These are phyloP conservation scores for Drosophila nannoptera DNA, from an alignment of 1,140 invertebrate species.

Conservation along the genomic window DNA sequence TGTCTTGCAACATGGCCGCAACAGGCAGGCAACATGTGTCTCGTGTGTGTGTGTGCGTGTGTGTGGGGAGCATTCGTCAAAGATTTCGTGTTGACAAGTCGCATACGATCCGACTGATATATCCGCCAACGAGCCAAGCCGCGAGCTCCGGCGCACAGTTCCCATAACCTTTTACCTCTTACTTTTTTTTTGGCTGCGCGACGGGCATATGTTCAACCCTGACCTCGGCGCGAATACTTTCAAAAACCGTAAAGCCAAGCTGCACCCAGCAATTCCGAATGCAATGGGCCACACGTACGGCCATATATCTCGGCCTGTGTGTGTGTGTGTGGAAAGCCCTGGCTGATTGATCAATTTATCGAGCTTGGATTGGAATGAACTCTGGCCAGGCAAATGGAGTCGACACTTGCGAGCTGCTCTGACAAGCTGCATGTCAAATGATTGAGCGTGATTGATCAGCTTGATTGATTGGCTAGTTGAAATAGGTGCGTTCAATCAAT, in stretches of 20 bases:
- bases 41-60: slow-evolving; percentile 1
- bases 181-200: slow-evolving; percentile 3
- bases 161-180: slow-evolving; percentile 30
- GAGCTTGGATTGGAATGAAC: too few relatives aligned
- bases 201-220: slow-evolving; percentile 8
- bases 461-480: too few relatives aligned
- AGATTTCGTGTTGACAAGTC: slow-evolving; percentile 58
- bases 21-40: slow-evolving; percentile 53
- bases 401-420: too few relatives aligned
- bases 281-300: neutral
- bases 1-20: slow-evolving; percentile 44
- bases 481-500: too few relatives aligned
- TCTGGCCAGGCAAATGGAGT: too few relatives aligned
- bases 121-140: slow-evolving; percentile 14
- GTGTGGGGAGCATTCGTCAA: slow-evolving; percentile 37
- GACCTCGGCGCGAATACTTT: slow-evolving; percentile 8
- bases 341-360: too few relatives aligned
- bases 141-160: slow-evolving; percentile 23
- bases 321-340: too few relatives aligned
- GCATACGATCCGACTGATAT: slow-evolving; percentile 34
- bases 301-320: too few relatives aligned
- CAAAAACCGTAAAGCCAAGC: slow-evolving; percentile 1
- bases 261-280: neutral
- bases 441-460: too few relatives aligned
- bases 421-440: too few relatives aligned